Base-by-base conservation (phyloP, 2,888 invertebrate species). In the Bombyx huttoni region DNA sequence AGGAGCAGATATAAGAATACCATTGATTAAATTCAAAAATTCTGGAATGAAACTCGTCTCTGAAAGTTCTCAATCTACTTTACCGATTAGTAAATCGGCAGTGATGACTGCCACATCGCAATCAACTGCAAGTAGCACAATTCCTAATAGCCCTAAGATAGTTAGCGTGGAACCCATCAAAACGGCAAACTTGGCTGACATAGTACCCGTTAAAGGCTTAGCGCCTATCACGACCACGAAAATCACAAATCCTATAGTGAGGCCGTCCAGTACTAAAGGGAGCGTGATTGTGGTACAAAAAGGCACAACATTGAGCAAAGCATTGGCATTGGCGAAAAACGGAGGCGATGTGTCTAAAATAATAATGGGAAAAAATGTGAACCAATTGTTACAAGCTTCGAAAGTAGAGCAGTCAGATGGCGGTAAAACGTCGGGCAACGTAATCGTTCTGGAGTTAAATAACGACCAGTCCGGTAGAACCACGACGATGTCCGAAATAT, bases 271-370 rank as follows among this genome's bases (percentile, higher is more conserved):
- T 58, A 72, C 86, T 33, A 91, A 91, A 71, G 89, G 90, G 51
- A 91, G 89, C 65, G 84, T 91, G 33, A 91, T 91, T 59, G 89
- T 91, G 24, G 89, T 91, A 34, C 90, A 90, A 64, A 91, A 91
- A 66, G 90, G 90, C 47, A 80, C 88, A 24, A 73, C 89, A 34
- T 74, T 90, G 64, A 89, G 89, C 49, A 89, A 89, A 71, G 78
- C 87, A 8, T 65, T 89, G 54, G 72, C 84, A 12, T 86, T 89
- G 54, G 75, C 86, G 0, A 89, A 88, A 65, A 88, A 86, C 58
- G 81, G 81, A 9, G 86, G 78, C 54, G 89, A 89, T 56, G 78
- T 88, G 73, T 85, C 88, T 1, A 89, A 89, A 75, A 85, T 89
- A 55, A 85, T 89, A 52, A 88, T 89, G 88, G 85, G 88, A 34